Conservation (phyloP, 1,140 invertebrate species). For the Drosophila teissieri region DNA sequence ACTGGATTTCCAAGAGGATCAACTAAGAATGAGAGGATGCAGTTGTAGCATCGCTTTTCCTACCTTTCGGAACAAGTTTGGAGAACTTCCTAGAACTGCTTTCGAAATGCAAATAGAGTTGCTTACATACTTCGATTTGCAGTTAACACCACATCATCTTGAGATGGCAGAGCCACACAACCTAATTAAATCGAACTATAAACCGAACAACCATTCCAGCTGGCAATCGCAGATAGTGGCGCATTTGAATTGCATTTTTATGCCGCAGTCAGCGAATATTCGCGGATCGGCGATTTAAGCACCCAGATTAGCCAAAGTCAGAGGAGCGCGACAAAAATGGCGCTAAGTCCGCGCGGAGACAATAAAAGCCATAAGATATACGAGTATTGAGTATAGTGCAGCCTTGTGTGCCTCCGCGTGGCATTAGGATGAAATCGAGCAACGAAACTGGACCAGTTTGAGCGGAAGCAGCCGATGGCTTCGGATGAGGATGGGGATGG, state of each 20-base stretch:
- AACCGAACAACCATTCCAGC: background rate
- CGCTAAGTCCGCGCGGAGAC: constrained; percentile 63
- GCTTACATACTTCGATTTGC: no score
- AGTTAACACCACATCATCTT: background rate
- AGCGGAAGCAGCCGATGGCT: constrained; percentile 74
- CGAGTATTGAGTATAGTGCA: background rate
- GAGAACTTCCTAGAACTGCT: no score
- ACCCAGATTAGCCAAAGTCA: constrained; percentile 61
- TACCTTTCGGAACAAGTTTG: no score
- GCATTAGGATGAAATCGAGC: constrained; percentile 81
- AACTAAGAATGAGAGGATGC: background rate
- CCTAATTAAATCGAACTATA: constrained; percentile 6
- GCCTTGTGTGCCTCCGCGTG: constrained; percentile 7
- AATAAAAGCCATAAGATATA: constrained; percentile 51
- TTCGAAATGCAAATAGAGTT: no score
- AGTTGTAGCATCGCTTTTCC: no score
- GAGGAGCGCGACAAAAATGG: constrained; percentile 79
- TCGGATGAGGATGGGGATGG: constrained; percentile 18
- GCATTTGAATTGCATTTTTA: constrained; percentile 11
- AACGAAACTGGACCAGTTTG: constrained; percentile 83
- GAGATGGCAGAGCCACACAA: background rate
- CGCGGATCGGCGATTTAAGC: constrained; percentile 48
- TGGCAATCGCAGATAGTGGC: background rate
- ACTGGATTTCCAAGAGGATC: no score
- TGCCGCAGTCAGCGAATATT: constrained; percentile 15